Evolutionary conservation across 2,888 invertebrate genomes (phyloP).

Genomic region (Tholera decimalis): DNA sequence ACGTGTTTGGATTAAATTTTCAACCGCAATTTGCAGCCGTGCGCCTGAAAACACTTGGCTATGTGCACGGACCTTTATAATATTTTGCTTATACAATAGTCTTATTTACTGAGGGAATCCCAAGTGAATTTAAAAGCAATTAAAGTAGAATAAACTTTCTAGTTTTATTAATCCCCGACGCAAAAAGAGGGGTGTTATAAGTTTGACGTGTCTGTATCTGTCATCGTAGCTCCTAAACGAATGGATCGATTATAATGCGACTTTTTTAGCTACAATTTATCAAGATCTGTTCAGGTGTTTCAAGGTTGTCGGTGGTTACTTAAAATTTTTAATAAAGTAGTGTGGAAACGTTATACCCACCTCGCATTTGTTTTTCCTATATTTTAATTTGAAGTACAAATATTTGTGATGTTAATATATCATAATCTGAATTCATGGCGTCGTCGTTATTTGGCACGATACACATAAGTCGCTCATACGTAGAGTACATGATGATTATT

Average conservation of each 20-base stretch:
- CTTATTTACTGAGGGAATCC: constrained; percentile 15
- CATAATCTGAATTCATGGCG: not conserved
- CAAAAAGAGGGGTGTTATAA: too few relatives aligned
- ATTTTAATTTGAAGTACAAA: constrained; percentile 45
- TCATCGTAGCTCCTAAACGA: too few relatives aligned
- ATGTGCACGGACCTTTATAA: constrained; percentile 31
- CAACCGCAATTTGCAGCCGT: constrained; percentile 39
- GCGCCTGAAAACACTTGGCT: not conserved
- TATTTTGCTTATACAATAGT: constrained; percentile 22
- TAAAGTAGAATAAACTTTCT: not conserved
- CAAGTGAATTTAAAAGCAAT: constrained; percentile 4
- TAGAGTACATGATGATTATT: constrained; percentile 41
- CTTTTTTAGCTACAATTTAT: too few relatives aligned
- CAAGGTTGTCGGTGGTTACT: too few relatives aligned
- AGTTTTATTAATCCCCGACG: constrained; percentile 12
- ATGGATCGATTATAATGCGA: too few relatives aligned
- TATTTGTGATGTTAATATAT: constrained; percentile 23
- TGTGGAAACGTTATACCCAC: not conserved
- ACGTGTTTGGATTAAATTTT: constrained; percentile 44
- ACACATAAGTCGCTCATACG: constrained; percentile 16
- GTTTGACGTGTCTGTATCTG: too few relatives aligned
- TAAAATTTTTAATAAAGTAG: not conserved
- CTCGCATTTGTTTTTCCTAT: constrained; percentile 33
- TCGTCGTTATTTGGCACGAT: constrained; percentile 39
- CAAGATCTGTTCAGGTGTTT: too few relatives aligned